Evolutionary conservation across 2,888 invertebrate genomes (phyloP), one percentile per base, ranked within the genome.

Genomic region (Agriotes lineatus): DNA sequence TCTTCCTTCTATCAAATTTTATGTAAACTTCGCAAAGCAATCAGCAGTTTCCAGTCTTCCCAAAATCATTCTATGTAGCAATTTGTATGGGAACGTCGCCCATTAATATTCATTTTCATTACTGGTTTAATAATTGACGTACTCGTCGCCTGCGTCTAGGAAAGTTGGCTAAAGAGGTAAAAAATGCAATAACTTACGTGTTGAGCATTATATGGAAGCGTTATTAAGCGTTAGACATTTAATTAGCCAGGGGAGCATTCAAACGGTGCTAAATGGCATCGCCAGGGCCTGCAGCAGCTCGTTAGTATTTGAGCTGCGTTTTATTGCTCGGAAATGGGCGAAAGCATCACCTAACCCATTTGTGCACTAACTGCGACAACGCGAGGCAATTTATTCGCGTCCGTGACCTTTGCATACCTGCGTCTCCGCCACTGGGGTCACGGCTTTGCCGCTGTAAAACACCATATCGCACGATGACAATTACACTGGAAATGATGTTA

Each of bases 381-480:
- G 7, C 4, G 12, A 20, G 37, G 35, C 56, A 37, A 56, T 56
- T 37, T 56, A 56, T 56, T 37, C 12, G 18, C 56, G 56, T 35
- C 56, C 56, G 35, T 56, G 56, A 56, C 56, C 56, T 56, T 57
- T 39, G n/a, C 20, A 57, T 35, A 35, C 35, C 42, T 39, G 14
- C 20, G 57, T 48, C 22, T 48, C 20, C 48, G 48, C 48, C 42
- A 20, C 48, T 48, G 48, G n/a, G 42, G 20, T 22, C 48, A 48
- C 12, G 48, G 14, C n/a, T 6, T 48, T 1, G 42, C 7, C 14
- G 6, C 3, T 39, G 14, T 42, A 9, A 22, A 48, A 48, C 16
- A 48, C n/a, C 22, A 22, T 48, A 48, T 22, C 48, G 22, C 19
- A 48, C 48, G 19, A n/a, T 48, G 12, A 19, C 48, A 48, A 48